These are phyloP conservation scores for Saimiri boliviensis DNA, from an alignment of 2,113 vertebrate genomes.

Conservation along the genomic window DNA sequence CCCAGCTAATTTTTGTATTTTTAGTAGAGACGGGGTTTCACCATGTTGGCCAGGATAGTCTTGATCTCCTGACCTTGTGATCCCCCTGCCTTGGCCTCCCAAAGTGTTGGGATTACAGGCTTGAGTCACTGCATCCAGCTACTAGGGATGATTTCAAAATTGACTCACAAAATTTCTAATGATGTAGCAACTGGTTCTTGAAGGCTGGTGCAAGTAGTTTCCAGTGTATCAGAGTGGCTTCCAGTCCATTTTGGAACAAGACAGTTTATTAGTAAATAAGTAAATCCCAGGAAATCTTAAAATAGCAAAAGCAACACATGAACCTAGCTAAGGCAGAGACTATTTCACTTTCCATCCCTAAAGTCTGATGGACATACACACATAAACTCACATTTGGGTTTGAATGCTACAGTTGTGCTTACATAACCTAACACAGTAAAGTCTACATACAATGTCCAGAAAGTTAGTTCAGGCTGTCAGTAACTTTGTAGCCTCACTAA, in stretches of 20 bases:
- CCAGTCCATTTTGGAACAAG: neutral
- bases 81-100: too few species aligned
- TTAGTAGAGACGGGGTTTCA: too few species aligned
- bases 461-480: conserved; percentile 8
- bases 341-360: neutral
- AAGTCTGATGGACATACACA: neutral
- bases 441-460: neutral
- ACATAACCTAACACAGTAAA: neutral
- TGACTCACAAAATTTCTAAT: neutral
- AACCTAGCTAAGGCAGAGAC: neutral
- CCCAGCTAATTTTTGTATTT: too few species aligned
- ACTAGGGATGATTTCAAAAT: neutral
- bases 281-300: neutral
- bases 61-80: too few species aligned
- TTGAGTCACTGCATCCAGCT: too few species aligned
- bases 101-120: too few species aligned
- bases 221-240: neutral
- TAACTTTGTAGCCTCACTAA: neutral
- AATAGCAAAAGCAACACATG: neutral
- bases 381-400: neutral
- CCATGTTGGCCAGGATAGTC: too few species aligned
- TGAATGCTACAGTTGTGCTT: neutral
- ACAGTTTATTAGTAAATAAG: neutral
- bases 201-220: neutral
- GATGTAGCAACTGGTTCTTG: neutral